phyloP scores from a whole-genome alignment of 1,140 invertebrate species.

The Lordiphosa stackelbergi region DNA sequence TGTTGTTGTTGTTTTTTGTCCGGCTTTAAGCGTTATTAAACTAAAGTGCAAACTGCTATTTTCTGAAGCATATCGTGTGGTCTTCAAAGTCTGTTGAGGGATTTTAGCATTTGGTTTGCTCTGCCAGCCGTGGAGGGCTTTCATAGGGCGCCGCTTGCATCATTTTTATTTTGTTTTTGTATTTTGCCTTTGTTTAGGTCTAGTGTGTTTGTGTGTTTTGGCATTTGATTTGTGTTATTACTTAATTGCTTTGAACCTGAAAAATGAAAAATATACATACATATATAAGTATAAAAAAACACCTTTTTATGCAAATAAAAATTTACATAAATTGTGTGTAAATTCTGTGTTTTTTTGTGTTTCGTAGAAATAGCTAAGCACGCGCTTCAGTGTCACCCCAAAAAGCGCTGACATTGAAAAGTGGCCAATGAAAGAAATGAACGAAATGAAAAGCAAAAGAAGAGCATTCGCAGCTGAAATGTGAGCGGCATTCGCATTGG shows the following conservation, averaged over 20 bases:
- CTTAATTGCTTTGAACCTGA: constrained; percentile 74
- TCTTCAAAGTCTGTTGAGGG: no score
- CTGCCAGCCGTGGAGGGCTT: no score
- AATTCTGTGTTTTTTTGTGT: no score
- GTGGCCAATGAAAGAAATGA: constrained; percentile 25
- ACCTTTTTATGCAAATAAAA: no score
- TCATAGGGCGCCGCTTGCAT: no score
- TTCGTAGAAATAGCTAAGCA: no score
- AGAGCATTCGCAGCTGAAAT: constrained; percentile 41
- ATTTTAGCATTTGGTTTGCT: no score
- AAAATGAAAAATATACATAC: constrained; percentile 10
- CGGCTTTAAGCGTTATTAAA: background rate
- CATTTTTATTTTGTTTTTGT: constrained; percentile 2
- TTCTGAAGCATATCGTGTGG: no score
- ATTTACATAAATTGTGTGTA: no score
- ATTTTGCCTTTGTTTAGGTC: constrained; percentile 21
- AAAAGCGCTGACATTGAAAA: constrained; percentile 60
- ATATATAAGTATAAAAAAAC: no score
- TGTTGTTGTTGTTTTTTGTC: background rate
- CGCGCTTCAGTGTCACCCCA: no score
- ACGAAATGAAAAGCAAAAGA: constrained; percentile 15
- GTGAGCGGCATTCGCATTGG: constrained; percentile 57
- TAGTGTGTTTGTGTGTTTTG: constrained; percentile 6
- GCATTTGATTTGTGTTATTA: constrained; percentile 70
- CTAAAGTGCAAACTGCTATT: no score